Evolutionary conservation across 1,140 invertebrate species (phyloP).

Genomic region (Adelges cooleyi): DNA sequence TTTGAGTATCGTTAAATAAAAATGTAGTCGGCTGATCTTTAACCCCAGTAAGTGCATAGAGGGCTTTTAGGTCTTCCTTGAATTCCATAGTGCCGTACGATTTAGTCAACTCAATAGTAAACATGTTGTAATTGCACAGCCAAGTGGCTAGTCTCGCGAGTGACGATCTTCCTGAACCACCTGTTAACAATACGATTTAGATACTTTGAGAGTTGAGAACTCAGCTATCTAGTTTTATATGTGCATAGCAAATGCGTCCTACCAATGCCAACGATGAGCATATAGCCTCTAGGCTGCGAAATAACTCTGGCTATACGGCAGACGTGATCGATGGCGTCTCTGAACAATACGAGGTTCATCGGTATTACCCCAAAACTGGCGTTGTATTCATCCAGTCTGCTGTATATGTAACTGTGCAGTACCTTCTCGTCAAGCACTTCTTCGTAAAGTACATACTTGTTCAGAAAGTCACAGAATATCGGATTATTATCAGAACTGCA

Average conservation of each 20-base stretch:
- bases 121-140: slow-evolving; percentile 62
- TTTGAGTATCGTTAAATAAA: slow-evolving; percentile 68
- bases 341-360: slow-evolving; percentile 70
- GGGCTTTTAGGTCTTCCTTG: slow-evolving; percentile 65
- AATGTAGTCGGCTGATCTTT: slow-evolving; percentile 63
- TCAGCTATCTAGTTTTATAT: no score
- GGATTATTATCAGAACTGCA: slow-evolving; percentile 22
- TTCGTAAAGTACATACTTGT: slow-evolving; percentile 36
- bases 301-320: slow-evolving; percentile 68
- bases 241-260: no score
- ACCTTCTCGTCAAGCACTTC: slow-evolving; percentile 50
- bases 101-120: slow-evolving; percentile 66
- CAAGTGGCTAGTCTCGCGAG: slow-evolving; percentile 61
- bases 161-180: slow-evolving; percentile 75
- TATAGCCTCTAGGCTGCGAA: slow-evolving; percentile 67
- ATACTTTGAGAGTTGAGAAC: no score
- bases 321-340: slow-evolving; percentile 72
- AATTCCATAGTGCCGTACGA: slow-evolving; percentile 64
- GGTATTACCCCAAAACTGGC: slow-evolving; percentile 55
- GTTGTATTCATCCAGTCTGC: slow-evolving; percentile 68
- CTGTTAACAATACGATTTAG: no score
- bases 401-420: slow-evolving; percentile 34
- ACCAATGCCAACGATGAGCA: slow-evolving; percentile 71
- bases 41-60: slow-evolving; percentile 60
- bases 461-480: slow-evolving; percentile 25